phyloP scores from a whole-genome alignment of 92 coral and sea anemone genomes.

The Ricordea florida region DNA sequence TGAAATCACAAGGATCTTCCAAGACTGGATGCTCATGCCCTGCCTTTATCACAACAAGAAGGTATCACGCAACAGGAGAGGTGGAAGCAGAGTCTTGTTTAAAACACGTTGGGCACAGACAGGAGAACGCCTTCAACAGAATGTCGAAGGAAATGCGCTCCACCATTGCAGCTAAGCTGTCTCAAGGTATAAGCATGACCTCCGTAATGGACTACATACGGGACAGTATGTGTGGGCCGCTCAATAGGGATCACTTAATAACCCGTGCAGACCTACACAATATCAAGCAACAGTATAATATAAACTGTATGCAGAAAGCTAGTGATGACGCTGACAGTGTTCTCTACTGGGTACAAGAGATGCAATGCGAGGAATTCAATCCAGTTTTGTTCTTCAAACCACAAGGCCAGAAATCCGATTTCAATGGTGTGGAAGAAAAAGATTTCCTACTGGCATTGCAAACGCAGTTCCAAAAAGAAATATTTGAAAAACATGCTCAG shows the following conservation, averaged over 20 bases:
- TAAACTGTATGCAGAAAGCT: constrained; percentile 1
- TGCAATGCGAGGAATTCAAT: constrained; percentile 1
- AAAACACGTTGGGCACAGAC: constrained; percentile 37
- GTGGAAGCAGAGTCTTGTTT: constrained; percentile 40
- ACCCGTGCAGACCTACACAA: constrained; percentile 13
- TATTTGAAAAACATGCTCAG: background rate
- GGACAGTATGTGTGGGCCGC: background rate
- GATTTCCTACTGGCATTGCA: constrained; percentile 39
- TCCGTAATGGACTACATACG: constrained; percentile 18
- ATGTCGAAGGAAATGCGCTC: constrained; percentile 29
- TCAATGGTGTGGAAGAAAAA: background rate
- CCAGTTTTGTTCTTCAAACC: constrained; percentile 24
- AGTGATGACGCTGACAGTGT: constrained; percentile 18
- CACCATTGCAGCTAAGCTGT: constrained; percentile 9
- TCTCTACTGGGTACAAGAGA: constrained; percentile 6
- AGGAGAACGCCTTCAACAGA: background rate
- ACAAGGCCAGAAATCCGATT: constrained; percentile 4
- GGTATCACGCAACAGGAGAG: constrained; percentile 4
- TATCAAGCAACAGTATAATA: constrained; percentile 44
- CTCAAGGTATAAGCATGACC: constrained; percentile 30
- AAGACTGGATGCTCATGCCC: constrained; percentile 39
- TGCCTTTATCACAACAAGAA: constrained; percentile 30
- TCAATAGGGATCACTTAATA: constrained; percentile 22
- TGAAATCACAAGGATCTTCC: constrained; percentile 41
- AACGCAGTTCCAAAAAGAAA: constrained; percentile 35